These are phyloP conservation scores for Pagrus major DNA, from an alignment of 2,113 vertebrate species.

Conservation along the genomic window DNA sequence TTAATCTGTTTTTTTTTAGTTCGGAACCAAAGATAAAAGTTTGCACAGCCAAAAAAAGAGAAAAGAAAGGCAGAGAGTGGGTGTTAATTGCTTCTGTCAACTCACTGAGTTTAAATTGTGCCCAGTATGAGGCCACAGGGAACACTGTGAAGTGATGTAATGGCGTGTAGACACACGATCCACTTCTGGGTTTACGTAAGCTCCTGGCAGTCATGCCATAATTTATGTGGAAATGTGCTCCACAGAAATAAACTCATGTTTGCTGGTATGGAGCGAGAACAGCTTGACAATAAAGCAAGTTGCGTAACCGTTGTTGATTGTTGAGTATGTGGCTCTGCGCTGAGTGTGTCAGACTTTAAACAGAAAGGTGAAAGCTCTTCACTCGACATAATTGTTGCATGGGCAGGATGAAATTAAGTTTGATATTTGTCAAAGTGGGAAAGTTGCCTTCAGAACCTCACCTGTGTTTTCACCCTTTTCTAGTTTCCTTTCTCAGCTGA, in stretches of 20 bases:
- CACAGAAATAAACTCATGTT: slow-evolving; percentile 38
- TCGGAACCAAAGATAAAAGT: slow-evolving; percentile 1
- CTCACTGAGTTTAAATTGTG: slow-evolving; percentile 30
- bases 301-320: slow-evolving; percentile 48
- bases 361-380: slow-evolving; percentile 11
- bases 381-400: background rate
- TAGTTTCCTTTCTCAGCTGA: background rate
- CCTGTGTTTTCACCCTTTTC: background rate
- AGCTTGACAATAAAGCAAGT: slow-evolving; percentile 35
- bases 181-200: slow-evolving; percentile 54
- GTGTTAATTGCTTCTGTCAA: slow-evolving; percentile 38
- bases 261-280: slow-evolving; percentile 4
- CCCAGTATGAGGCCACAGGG: slow-evolving; percentile 22
- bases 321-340: slow-evolving; percentile 11
- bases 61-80: slow-evolving; percentile 19
- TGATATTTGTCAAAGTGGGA: slow-evolving; percentile 11
- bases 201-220: slow-evolving; percentile 27
- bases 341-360: background rate
- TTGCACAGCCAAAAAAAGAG: background rate
- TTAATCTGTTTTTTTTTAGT: background rate
- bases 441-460: background rate
- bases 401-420: background rate
- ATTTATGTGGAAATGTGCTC: slow-evolving; percentile 48
- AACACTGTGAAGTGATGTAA: slow-evolving; percentile 38
- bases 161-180: background rate